Evolutionary conservation across 2,888 invertebrate species (phyloP), one percentile per base, ranked within the genome.

Genomic region (Boloria euphrosyne): DNA sequence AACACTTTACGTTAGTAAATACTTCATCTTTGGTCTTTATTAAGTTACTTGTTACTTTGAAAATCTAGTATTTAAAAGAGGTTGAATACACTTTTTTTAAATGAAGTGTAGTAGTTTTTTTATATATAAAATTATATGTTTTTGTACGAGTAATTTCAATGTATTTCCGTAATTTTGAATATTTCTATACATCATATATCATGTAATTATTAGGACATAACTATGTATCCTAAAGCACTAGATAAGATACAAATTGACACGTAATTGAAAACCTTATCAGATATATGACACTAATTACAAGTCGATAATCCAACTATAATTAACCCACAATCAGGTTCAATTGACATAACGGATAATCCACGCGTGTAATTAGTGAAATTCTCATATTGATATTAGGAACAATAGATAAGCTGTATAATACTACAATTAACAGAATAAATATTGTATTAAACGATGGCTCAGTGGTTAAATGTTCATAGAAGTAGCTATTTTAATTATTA

Each of bases 221-320:
- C 55, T 4, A 44, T 10, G 44, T n/a, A 31, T 38, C 31, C 22
- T 16, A 17, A 47, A 17, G 10, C 44, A 58, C 47, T 50, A 54
- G 52, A 65, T 60, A 67, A 50, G 49, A 46, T 58, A 58, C 54
- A 75, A 71, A 71, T 67, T 65, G 71, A 50, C 78, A 62, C 44
- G 55, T 69, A 69, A 71, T 62, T 69, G 71, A 69, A 66, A 66
- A 69, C 61, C 46, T 57, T 60, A 77, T 76, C 74, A 75, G 76
- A 77, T 75, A 75, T 71, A 76, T 73, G 73, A 64, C 75, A 77
- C 81, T 86, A 85, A 87, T 87, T 85, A 85, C 74, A 70, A 71
- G 69, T 78, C 77, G 78, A 80, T 88, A 87, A 89, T 85, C 84
- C 83, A 69, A 61, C 68, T 73, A 84, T 89, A 87, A 89, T 88